Evolutionary conservation across 2,797 vertebrate genomes (phyloP).

Genomic region (Arctocebus calabarensis): DNA sequence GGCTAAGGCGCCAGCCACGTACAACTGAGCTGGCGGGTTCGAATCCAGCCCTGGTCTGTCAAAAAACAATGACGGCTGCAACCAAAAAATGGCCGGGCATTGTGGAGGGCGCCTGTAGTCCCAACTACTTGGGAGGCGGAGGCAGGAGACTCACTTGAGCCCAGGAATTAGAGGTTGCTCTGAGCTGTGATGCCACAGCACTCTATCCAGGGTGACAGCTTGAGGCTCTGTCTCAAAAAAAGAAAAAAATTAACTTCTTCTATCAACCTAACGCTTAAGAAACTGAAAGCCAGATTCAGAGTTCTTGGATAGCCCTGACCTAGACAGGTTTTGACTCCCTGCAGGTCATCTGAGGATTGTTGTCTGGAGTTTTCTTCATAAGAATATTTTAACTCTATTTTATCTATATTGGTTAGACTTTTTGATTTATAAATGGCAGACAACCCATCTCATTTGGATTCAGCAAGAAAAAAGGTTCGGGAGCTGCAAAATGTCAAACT

Average conservation of each 20-base stretch:
- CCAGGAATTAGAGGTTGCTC: too few species aligned
- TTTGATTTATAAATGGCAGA: constrained; percentile 25
- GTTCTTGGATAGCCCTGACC: neutral
- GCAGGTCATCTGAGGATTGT: neutral
- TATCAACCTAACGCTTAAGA: neutral
- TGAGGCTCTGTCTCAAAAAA: too few species aligned
- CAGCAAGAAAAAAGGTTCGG: neutral
- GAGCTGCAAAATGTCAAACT: neutral
- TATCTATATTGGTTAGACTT: constrained; percentile 13
- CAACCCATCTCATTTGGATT: neutral
- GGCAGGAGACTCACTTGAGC: too few species aligned
- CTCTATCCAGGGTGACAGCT: too few species aligned
- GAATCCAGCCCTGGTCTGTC: too few species aligned
- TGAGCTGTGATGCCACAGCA: too few species aligned
- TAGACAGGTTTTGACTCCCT: neutral
- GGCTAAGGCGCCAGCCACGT: too few species aligned
- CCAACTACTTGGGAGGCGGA: too few species aligned
- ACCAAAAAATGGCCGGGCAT: too few species aligned
- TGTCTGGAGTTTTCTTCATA: constrained; percentile 32
- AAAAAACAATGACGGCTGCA: too few species aligned
- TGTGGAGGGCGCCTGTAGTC: too few species aligned
- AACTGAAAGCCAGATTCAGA: neutral
- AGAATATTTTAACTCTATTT: neutral
- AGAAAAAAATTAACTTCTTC: neutral
- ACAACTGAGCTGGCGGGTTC: too few species aligned